Evolutionary conservation across 2,888 invertebrate genomes (phyloP).

Genomic region (Pseudococcus jackbeardsleyi): DNA sequence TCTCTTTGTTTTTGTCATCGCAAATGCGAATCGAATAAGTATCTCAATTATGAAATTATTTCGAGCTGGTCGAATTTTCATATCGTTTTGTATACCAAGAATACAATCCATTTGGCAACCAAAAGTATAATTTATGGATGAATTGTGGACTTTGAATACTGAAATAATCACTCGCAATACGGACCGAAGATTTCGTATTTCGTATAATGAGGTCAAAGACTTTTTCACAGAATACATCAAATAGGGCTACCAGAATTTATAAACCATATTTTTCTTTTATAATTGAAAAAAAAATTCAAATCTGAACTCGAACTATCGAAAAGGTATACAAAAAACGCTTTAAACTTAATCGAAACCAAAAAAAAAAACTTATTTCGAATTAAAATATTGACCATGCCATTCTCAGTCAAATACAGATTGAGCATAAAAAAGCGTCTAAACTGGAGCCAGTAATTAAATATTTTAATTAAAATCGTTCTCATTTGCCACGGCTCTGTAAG

Average conservation of each 20-base stretch:
- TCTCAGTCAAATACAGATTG: neutral
- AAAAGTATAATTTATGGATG: neutral
- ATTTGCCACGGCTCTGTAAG: neutral
- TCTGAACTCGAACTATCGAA: no score
- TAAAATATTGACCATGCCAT: neutral
- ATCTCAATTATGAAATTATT: conserved; percentile 2
- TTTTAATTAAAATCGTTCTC: neutral
- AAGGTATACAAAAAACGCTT: no score
- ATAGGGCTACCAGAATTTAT: no score
- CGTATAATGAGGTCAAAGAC: no score
- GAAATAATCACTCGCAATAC: no score
- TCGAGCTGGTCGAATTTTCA: neutral
- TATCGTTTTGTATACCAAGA: neutral
- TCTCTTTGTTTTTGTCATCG: neutral
- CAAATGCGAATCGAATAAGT: neutral
- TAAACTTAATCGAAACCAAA: no score
- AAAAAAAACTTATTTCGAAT: neutral
- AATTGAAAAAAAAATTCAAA: no score
- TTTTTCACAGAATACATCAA: no score
- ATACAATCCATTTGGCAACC: neutral
- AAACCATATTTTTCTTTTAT: no score
- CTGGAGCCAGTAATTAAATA: neutral
- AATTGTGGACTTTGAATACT: neutral
- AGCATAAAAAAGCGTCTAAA: neutral
- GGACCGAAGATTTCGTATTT: no score